phyloP scores from a whole-genome alignment of 2,888 invertebrate species.

The Bibio marci region DNA sequence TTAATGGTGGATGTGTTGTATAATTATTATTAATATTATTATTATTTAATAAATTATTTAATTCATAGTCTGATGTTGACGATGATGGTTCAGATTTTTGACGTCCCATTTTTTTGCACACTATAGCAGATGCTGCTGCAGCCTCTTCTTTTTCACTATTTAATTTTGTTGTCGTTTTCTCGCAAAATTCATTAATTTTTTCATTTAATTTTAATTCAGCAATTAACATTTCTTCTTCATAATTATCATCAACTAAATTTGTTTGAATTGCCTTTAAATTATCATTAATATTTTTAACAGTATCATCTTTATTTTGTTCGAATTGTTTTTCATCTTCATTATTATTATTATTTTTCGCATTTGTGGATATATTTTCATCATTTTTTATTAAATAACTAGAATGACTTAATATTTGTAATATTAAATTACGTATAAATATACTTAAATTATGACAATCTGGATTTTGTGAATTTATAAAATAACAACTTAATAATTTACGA shows the following conservation, averaged over 20 bases:
- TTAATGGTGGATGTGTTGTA: slow-evolving; percentile 26
- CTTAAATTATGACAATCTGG: slow-evolving; percentile 71
- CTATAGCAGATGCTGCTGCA: too few species aligned
- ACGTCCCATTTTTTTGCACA: slow-evolving; percentile 15
- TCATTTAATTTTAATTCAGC: slow-evolving; percentile 24
- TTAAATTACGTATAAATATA: slow-evolving; percentile 69
- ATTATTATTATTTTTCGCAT: slow-evolving; percentile 3
- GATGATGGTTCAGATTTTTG: slow-evolving; percentile 24
- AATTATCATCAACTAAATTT: slow-evolving; percentile 19
- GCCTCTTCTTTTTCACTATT: slow-evolving; percentile 9
- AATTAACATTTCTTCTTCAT: slow-evolving; percentile 25
- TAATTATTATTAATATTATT: slow-evolving; percentile 13
- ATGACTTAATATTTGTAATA: slow-evolving; percentile 67
- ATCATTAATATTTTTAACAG: too few species aligned
- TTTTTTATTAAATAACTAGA: slow-evolving; percentile 32
- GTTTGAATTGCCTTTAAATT: slow-evolving; percentile 17
- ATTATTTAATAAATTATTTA: not conserved
- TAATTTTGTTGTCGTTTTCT: slow-evolving; percentile 9
- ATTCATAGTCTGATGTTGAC: slow-evolving; percentile 10
- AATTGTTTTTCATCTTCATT: not conserved
- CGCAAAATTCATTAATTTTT: slow-evolving; percentile 18
- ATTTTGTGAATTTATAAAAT: slow-evolving; percentile 74
- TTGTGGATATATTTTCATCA: slow-evolving; percentile 12
- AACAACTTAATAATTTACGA: slow-evolving; percentile 66
- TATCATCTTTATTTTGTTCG: too few species aligned